Evolutionary conservation across 1,140 invertebrate genomes (phyloP), one percentile per base, ranked within the genome.

Genomic region (Tetragnatha versicolor): DNA sequence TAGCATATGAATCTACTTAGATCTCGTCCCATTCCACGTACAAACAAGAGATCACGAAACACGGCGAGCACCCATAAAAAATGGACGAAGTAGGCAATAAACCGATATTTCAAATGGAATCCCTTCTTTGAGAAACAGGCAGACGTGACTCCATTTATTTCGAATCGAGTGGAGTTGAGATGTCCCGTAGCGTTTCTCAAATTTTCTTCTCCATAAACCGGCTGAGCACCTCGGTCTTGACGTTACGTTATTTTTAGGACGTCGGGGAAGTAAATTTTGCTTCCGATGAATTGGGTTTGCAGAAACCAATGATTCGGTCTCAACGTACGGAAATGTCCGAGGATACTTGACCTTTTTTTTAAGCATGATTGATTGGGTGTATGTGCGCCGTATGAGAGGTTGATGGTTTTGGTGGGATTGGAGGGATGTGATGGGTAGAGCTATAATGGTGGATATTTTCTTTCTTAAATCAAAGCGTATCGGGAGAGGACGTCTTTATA

Each of bases 111-210:
- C 63, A 66, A 66, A 66, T 29, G 42, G 39, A 29, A 47, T 66
- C 42, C 55, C 25, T 22, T 37, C 29, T 12, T 20, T 20, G 33
- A 51, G 53, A 53, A 31, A 53, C 14, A 14, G 12, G n/a, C n/a
- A 3, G 17, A 69, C 66, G 66, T 69, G 47, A 69, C 47, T 47
- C 47, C 66, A 69, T 69, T 69, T 69, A 69, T 69, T 69, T 53
- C 42, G 37, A 53, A 53, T 53, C 53, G 22, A 51, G 49, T 35
- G 37, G 29, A 3, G 17, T 53, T 27, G 10, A 37, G 14, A 69
- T 33, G 47, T 53, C 25, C 31, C 49, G 53, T 51, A n/a, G 33
- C 29, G 37, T 69, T 69, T 53, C 33, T 53, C 29, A 33, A 69
- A 35, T 53, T 69, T 51, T 66, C 63, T 66, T 66, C 42, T n/a